phyloP scores from a whole-genome alignment of 23 tunicate genomes.

The Botrylloides violaceus region DNA sequence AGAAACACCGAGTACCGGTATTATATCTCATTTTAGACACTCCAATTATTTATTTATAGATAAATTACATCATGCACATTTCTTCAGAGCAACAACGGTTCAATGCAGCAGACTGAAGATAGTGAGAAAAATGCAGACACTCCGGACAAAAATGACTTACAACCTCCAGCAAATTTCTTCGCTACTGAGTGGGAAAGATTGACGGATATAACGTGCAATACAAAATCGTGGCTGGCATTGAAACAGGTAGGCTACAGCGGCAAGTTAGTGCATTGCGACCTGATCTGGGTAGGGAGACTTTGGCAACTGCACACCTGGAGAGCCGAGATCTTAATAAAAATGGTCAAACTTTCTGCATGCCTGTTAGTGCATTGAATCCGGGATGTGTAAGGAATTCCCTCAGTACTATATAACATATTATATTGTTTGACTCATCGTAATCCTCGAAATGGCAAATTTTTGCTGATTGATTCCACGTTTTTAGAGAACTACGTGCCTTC shows the following conservation, averaged over 20 bases:
- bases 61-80: too few relatives aligned
- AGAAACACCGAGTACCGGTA: too few relatives aligned
- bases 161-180: not conserved
- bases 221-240: constrained; percentile 27
- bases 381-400: too few relatives aligned
- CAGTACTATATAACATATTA: too few relatives aligned
- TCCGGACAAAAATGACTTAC: not conserved
- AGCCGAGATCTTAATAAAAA: not conserved
- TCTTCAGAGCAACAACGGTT: not conserved
- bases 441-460: too few relatives aligned
- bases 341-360: not conserved
- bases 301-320: not conserved
- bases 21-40: too few relatives aligned
- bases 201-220: not conserved
- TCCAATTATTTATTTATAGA: too few relatives aligned
- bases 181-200: constrained; percentile 30
- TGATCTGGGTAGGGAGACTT: not conserved
- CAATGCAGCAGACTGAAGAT: not conserved
- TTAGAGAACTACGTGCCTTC: constrained; percentile 25
- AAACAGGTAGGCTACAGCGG: constrained; percentile 21
- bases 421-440: too few relatives aligned
- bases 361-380: too few relatives aligned
- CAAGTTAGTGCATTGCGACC: not conserved
- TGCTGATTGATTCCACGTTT: too few relatives aligned
- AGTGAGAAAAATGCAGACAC: not conserved